Conservation (phyloP, 1,140 invertebrate species). For the Lerema accius region DNA sequence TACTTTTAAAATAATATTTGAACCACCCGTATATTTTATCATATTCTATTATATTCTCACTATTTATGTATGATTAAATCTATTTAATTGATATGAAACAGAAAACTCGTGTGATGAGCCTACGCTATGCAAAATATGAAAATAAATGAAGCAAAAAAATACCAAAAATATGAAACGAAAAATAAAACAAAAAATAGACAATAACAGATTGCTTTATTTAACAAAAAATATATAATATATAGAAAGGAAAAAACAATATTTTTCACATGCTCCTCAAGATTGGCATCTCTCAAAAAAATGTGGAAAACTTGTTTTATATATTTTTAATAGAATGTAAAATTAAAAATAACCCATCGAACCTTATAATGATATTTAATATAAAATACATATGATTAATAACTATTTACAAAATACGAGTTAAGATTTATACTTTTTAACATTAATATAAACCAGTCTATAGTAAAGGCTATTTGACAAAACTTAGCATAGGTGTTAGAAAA, state of each 20-base stretch:
- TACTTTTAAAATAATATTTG: conserved; percentile 66
- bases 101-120: conserved; percentile 44
- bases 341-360: conserved; percentile 81
- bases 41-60: conserved; percentile 70
- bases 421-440: conserved; percentile 77
- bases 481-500: conserved; percentile 79
- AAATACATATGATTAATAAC: conserved; percentile 81
- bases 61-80: conserved; percentile 71
- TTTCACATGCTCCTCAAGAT: conserved; percentile 64
- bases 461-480: conserved; percentile 81
- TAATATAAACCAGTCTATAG: conserved; percentile 81
- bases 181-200: conserved; percentile 78
- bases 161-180: conserved; percentile 48
- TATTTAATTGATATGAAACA: conserved; percentile 58
- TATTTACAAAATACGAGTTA: conserved; percentile 82
- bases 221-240: conserved; percentile 83
- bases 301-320: conserved; percentile 68
- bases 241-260: conserved; percentile 77
- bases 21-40: conserved; percentile 76
- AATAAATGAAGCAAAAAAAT: conserved; percentile 37
- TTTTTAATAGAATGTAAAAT: conserved; percentile 79
- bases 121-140: conserved; percentile 40
- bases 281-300: conserved; percentile 44
- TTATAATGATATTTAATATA: conserved; percentile 77
- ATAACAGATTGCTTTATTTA: conserved; percentile 82